Base-by-base conservation (phyloP, 2,888 invertebrate genomes). In the Mesopsocus fuscifrons region DNA sequence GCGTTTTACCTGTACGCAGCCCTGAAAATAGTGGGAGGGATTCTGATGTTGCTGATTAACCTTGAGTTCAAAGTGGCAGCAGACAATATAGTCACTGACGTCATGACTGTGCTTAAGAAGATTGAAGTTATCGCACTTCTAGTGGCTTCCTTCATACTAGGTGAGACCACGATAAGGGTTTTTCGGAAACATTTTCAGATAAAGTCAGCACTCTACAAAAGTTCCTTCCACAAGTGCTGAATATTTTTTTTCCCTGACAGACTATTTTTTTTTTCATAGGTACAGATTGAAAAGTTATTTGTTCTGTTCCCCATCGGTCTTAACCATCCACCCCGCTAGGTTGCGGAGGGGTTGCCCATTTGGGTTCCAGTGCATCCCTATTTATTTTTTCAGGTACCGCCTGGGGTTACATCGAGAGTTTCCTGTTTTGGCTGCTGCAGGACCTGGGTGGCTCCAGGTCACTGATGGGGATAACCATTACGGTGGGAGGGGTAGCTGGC, bases 341-440 rank as follows among this genome's bases (percentile, higher is more conserved):
- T n/a, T n/a, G n/a, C n/a, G n/a, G n/a, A n/a, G n/a, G n/a, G n/a
- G n/a, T n/a, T n/a, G n/a, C n/a, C n/a, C n/a, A n/a, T n/a, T n/a
- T n/a, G n/a, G n/a, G n/a, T n/a, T n/a, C n/a, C n/a, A n/a, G n/a
- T n/a, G n/a, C n/a, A n/a, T n/a, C n/a, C n/a, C n/a, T n/a, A n/a
- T n/a, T n/a, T n/a, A n/a, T n/a, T n/a, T n/a, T n/a, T n/a, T n/a
- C 59, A 81, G 81, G 81, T 23, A 76, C 74, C 17, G 77, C 77
- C n/a, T 82, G 80, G 80, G 82, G 82, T 30, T 81, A 77, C 60
- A 74, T 83, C 50, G 82, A 83, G 59, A 81, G 78, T 51, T 83
- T 81, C 62, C 64, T 82, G 21, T 82, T 82, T 60, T 81, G 81
- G 78, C 63, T 81, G 46, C 67, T 82, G 22, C 77, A 83, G 57